Percentiles rank a stretch among this genome's conserved stretches.
Conservation (phyloP, 2,888 invertebrate genomes). For the Heteromyza rotundicornis region DNA sequence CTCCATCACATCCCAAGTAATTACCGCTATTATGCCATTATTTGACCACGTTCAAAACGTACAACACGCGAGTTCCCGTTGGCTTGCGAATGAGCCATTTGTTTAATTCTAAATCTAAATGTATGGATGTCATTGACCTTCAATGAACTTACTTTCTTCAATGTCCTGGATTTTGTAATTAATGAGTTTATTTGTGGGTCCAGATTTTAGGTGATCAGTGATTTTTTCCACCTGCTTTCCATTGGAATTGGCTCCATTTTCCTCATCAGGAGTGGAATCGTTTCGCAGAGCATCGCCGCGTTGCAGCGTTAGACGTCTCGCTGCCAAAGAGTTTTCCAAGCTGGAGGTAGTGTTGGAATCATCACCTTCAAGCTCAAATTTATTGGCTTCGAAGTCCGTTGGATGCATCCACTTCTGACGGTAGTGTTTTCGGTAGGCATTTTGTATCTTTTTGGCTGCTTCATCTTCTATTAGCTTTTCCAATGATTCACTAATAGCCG, state of each 20-base stretch:
- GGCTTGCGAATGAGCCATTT: no score
- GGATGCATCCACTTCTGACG: conserved; percentile 32
- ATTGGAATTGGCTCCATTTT: conserved; percentile 33
- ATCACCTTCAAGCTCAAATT: conserved; percentile 14
- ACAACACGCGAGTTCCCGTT: no score
- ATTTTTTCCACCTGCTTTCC: conserved; percentile 15
- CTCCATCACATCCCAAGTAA: no score
- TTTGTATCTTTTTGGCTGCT: conserved; percentile 46
- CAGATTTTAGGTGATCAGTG: background rate
- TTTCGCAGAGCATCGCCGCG: conserved; percentile 59
- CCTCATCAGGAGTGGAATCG: conserved; percentile 58
- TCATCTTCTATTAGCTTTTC: conserved; percentile 54
- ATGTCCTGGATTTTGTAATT: background rate
- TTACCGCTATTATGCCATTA: no score
- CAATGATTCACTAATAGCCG: conserved; percentile 57
- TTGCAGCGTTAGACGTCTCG: conserved; percentile 55
- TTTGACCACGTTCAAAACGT: no score
- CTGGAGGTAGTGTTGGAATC: conserved; percentile 27
- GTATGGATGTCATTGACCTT: background rate
- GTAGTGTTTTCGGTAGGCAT: conserved; percentile 35
- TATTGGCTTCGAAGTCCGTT: conserved; percentile 9
- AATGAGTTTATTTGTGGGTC: background rate
- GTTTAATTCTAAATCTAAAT: conserved; percentile 4
- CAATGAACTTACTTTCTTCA: background rate
- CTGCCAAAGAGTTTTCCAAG: conserved; percentile 49